phyloP scores from a whole-genome alignment of 2,113 vertebrate genomes.

The Desmodus rotundus region DNA sequence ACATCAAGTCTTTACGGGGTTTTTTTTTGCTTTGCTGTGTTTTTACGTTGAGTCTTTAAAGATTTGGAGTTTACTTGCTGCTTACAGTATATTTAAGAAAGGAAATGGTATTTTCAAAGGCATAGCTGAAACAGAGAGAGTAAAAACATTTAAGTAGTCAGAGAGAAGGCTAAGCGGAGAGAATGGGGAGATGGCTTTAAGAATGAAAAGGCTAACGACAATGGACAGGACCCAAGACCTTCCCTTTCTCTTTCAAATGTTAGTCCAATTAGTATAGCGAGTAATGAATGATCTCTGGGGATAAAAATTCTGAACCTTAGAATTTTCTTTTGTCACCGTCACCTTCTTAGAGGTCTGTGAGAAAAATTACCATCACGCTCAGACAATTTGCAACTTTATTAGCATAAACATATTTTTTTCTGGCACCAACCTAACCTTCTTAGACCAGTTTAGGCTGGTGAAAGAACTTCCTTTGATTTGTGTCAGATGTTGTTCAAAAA shows the following conservation, averaged over 20 bases:
- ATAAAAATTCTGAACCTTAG: neutral
- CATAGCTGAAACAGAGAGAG: neutral
- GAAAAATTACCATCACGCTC: neutral
- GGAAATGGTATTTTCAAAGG: neutral
- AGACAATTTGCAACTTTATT: neutral
- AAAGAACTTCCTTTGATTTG: neutral
- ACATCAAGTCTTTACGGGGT: neutral
- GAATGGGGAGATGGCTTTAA: neutral
- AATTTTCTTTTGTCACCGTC: neutral
- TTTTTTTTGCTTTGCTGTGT: neutral
- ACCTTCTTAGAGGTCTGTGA: neutral
- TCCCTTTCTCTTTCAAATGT: neutral
- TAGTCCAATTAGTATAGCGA: neutral
- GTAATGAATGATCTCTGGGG: neutral
- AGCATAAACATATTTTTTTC: neutral
- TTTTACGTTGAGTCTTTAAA: neutral
- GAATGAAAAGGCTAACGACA: neutral
- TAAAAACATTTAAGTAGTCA: neutral
- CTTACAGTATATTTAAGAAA: neutral
- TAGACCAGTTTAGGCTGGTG: neutral
- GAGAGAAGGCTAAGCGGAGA: neutral
- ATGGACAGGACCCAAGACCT: neutral
- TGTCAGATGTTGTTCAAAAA: neutral
- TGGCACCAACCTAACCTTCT: neutral
- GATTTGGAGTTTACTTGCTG: neutral